Base-by-base conservation (phyloP, 2,888 invertebrate species). In the Hyposoter dolosus region DNA sequence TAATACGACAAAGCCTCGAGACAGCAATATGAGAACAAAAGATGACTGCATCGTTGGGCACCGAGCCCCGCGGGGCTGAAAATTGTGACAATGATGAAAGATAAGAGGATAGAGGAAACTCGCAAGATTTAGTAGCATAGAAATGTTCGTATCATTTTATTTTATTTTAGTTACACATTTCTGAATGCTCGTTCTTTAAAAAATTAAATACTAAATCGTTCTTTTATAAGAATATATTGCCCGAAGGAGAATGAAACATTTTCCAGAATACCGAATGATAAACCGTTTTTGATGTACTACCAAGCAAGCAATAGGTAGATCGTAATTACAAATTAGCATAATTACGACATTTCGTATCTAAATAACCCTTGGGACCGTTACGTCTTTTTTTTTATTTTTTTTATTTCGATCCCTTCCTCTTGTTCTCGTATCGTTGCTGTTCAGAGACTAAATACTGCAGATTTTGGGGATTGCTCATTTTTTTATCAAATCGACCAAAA, bases 401-500 rank as follows among this genome's bases (percentile, higher is more conserved):
- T 7, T 40, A 40, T 32, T 32, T 56, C 69, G 23, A 35, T 43
- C 15, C 12, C n/a, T 47, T 53, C 60, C 69, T 23, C 23, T 63
- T 63, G 35, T 35, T 63, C 7, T 12, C 15, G 1, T 9, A 47
- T 40, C 17, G 63, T 45, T 60, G 23, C 63, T 53, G 43, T 50
- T 75, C 19, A n/a, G 35, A 32, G 28, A 12, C 23, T 56, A 40
- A 63, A 35, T 82, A 45, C 60, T 53, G 32, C 53, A 35, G 45
- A 45, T 69, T 82, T 82, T 75, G 23, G 28, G 74, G 32, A 47
- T 71, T 23, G 43, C n/a, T 9, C 47, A 66, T 80, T 82, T 40
- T 85, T 76, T 12, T 76, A 85, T 47, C 65, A 82, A 79, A 82
- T 79, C 69, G 79, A 79, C 82, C 79, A 82, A 82, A 78, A 45